Base-by-base conservation (phyloP, 2,797 vertebrate genomes). In the Hydrolagus colliei region DNA sequence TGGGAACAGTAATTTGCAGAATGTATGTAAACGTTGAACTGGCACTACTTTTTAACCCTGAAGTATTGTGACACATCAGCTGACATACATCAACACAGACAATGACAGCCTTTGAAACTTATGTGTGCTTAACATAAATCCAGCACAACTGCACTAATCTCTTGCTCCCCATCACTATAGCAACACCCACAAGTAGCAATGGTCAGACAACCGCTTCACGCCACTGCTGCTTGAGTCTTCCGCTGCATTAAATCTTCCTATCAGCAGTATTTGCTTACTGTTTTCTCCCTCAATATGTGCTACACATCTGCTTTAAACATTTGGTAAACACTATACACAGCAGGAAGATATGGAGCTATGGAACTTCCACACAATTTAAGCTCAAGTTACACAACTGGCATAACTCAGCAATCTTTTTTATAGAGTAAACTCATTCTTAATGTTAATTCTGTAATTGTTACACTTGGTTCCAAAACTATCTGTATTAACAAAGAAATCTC, bases 21-120 rank as follows among this genome's bases (percentile, higher is more conserved):
- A 72, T 11, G 62, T 77, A 71, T 27, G 87, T 77, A 90, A 84
- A 87, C 86, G 0, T 79, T 41, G 87, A 86, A 86, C 0, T 82
- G 22, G 88, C 27, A 74, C 18, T 41, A 65, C 62, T 67, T 63
- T 59, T 41, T 1, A 18, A 52, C 62, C 62, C 35, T 35, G 3
- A 63, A 74, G 11, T 74, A 18, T 32, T 27, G 85, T 75, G n/a
- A 74, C 7, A 86, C 73, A 65, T 27, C 59, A 63, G 65, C 73
- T 41, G 20, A 75, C 63, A 77, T 41, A 93, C 93, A 93, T 90
- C 88, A 90, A 91, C 27, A 93, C 91, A 92, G 93, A 94, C 91
- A 93, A 90, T 91, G 88, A 91, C 89, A 93, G 93, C 91, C 91
- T 90, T 32, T 88, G 92, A 91, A 93, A 92, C 93, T 91, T 93